Conservation (phyloP, 2,797 vertebrate genomes). For the Acanthopagrus latus region DNA sequence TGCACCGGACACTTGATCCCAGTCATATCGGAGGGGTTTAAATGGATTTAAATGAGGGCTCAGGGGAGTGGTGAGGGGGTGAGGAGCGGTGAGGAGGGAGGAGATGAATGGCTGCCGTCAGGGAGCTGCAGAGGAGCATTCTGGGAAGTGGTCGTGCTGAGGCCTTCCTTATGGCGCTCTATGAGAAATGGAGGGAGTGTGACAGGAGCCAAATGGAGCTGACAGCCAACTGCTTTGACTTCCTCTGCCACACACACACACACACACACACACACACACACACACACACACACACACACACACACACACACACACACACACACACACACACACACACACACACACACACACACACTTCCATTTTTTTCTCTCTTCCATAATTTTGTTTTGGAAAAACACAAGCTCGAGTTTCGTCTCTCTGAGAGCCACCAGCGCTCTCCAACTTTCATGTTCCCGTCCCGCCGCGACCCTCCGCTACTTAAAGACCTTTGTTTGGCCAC, state of each 20-base stretch:
- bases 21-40: constrained; percentile 66
- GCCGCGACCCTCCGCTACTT: constrained; percentile 64
- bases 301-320: constrained; percentile 33
- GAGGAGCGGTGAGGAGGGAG: neutral
- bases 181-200: constrained; percentile 77
- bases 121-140: constrained; percentile 63
- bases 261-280: constrained; percentile 38
- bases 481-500: constrained; percentile 71
- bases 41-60: constrained; percentile 75
- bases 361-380: constrained; percentile 58
- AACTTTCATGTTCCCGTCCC: constrained; percentile 73
- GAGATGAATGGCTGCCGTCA: constrained; percentile 48
- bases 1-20: constrained; percentile 75
- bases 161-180: constrained; percentile 75
- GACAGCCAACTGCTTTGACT: constrained; percentile 75
- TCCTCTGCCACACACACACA: constrained; percentile 53
- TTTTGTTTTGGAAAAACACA: constrained; percentile 83
- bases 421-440: constrained; percentile 68
- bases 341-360: constrained; percentile 29
- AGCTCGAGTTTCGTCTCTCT: constrained; percentile 78
- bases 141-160: constrained; percentile 73
- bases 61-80: constrained; percentile 53
- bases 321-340: constrained; percentile 41
- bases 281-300: constrained; percentile 39
- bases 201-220: constrained; percentile 80